Evolutionary conservation across 2,888 invertebrate genomes (phyloP), one percentile per base, ranked within the genome.

Genomic region (Mystacides longicornis): DNA sequence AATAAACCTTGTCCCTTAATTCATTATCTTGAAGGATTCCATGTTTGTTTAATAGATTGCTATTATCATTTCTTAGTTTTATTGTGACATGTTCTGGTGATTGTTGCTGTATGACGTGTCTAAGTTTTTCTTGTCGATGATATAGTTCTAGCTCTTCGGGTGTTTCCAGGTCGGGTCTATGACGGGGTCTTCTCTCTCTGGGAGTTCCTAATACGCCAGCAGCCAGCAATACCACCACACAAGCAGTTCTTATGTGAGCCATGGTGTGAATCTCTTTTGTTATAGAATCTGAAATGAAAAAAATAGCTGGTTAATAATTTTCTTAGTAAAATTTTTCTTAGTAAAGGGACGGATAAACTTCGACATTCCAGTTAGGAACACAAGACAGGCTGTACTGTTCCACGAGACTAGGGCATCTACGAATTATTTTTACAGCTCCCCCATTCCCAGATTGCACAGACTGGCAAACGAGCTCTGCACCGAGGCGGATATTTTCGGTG

Each of bases 161-260:
- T 3, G 46, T 49, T 2, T 48, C 31, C 7, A 48, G 31, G 22
- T 61, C 59, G 3, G 59, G 74, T 64, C 74, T 74, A 66, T 77
- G 77, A 64, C 77, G 69, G 65, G 76, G 76, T 66, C 76, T 74
- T 67, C 76, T 74, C 69, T 77, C 77, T 65, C 75, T 74, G 63
- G 75, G 74, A 63, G 72, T 68, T 65, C 75, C 76, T 14, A 52
- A 31, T 9, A 52, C 57, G 14, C 71, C 69, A 67, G 70, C 71
- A 64, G 72, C 74, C 69, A 74, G 73, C 67, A 75, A 72, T 74
- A 75, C 74, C 65, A 73, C 69, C 67, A 74, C 74, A 65, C 49
- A 49, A 37, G 55, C 54, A 21, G 33, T 52, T 27, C 43, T 43
- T 18, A 46, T 43, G 20, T 27, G 27, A 5, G 7, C 11, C 7